Conservation (phyloP, 1,140 invertebrate species). For the Neodiprion lecontei region DNA sequence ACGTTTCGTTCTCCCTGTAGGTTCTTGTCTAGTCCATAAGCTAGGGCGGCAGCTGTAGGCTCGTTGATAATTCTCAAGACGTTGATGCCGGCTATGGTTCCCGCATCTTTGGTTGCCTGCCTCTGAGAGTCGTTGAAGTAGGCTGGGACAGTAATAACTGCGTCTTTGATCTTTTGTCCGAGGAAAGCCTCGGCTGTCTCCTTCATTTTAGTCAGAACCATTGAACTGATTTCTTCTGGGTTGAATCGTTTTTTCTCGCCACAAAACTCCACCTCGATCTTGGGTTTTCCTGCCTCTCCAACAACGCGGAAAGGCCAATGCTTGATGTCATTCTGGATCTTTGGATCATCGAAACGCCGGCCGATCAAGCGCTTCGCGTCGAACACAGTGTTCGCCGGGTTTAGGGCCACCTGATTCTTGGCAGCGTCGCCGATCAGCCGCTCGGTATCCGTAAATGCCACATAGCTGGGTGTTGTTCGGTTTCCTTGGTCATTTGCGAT, state of each 20-base stretch:
- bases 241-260: slow-evolving; percentile 77
- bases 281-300: slow-evolving; percentile 75
- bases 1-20: slow-evolving; percentile 79
- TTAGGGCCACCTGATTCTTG: slow-evolving; percentile 81
- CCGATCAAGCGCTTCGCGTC: slow-evolving; percentile 85
- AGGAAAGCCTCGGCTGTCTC: slow-evolving; percentile 69
- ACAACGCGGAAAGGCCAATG: slow-evolving; percentile 83
- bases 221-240: slow-evolving; percentile 87
- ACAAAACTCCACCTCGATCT: slow-evolving; percentile 80
- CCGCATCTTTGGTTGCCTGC: slow-evolving; percentile 79
- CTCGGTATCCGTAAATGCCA: slow-evolving; percentile 86
- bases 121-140: slow-evolving; percentile 77
- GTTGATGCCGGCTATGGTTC: slow-evolving; percentile 77
- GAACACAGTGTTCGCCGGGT: slow-evolving; percentile 85
- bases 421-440: slow-evolving; percentile 76
- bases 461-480: slow-evolving; percentile 89
- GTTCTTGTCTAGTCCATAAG: slow-evolving; percentile 86
- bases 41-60: slow-evolving; percentile 82
- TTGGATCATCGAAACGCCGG: slow-evolving; percentile 75
- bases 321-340: slow-evolving; percentile 79
- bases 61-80: slow-evolving; percentile 86
- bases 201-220: slow-evolving; percentile 84
- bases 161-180: slow-evolving; percentile 66
- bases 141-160: slow-evolving; percentile 76
- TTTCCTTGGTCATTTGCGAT: slow-evolving; percentile 96